Evolutionary conservation across 2,113 vertebrate genomes (phyloP).

Genomic region (Misgurnus mizolepis): DNA sequence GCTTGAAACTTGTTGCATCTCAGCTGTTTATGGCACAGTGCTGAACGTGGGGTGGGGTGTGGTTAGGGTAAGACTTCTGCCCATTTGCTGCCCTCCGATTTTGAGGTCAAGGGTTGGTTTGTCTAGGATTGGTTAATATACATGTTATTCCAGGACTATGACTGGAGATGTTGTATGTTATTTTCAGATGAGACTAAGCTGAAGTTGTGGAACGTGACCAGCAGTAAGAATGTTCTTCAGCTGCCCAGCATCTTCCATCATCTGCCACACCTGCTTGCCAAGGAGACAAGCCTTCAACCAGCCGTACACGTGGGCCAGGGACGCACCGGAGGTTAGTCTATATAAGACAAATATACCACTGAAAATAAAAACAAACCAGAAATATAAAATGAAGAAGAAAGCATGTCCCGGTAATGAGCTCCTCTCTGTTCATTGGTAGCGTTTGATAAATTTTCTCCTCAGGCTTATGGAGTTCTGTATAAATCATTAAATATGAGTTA

Average conservation of each 20-base stretch:
- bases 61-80: too few relatives aligned
- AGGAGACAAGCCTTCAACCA: slow-evolving; percentile 93
- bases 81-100: too few relatives aligned
- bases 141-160: background rate
- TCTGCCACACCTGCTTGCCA: slow-evolving; percentile 95
- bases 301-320: slow-evolving; percentile 93
- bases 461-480: background rate
- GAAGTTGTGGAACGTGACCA: slow-evolving; percentile 93
- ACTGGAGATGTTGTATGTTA: slow-evolving; percentile 30
- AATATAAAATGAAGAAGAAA: too few relatives aligned
- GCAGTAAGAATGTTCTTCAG: slow-evolving; percentile 92
- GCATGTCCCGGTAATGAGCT: too few relatives aligned
- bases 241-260: slow-evolving; percentile 98
- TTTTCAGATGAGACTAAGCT: slow-evolving; percentile 90
- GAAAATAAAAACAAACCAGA: too few relatives aligned
- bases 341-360: background rate
- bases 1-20: too few relatives aligned
- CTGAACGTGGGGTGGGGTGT: too few relatives aligned
- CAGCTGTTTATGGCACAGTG: too few relatives aligned
- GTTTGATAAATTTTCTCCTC: background rate
- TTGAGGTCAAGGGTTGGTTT: too few relatives aligned
- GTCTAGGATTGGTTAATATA: background rate
- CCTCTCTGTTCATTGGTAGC: too few relatives aligned
- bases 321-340: slow-evolving; percentile 87
- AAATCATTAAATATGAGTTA: background rate